Evolutionary conservation across 2,113 vertebrate species (phyloP).

Genomic region (Pimephales promelas): DNA sequence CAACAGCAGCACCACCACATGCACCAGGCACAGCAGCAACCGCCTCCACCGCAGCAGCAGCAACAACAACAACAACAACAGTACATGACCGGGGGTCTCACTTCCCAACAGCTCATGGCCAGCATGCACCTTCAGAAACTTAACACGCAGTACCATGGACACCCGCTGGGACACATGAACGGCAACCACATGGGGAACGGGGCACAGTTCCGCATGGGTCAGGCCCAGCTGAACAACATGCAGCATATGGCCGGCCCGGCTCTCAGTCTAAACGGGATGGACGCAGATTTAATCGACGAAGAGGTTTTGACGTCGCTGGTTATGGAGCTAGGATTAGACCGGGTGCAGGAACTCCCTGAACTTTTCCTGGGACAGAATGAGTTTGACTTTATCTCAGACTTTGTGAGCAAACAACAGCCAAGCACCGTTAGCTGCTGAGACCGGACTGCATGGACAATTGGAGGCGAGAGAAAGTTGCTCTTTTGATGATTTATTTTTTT

Average conservation of each 20-base stretch:
- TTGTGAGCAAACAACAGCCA: conserved; percentile 93
- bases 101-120: conserved; percentile 87
- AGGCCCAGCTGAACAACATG: conserved; percentile 80
- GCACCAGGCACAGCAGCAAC: conserved; percentile 61
- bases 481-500: neutral
- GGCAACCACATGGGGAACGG: conserved; percentile 76
- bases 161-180: conserved; percentile 79
- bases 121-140: conserved; percentile 94
- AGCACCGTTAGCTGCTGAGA: conserved; percentile 94
- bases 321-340: conserved; percentile 93
- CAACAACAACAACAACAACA: conserved; percentile 76
- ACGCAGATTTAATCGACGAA: conserved; percentile 95
- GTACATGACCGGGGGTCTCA: conserved; percentile 83
- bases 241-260: conserved; percentile 82
- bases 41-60: conserved; percentile 62
- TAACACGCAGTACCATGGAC: conserved; percentile 89
- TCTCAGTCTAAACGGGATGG: conserved; percentile 86
- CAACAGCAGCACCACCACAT: conserved; percentile 68
- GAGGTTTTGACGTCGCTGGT: conserved; percentile 94
- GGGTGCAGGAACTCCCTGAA: conserved; percentile 95
- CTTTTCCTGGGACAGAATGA: conserved; percentile 98
- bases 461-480: conserved; percentile 42
- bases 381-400: conserved; percentile 97
- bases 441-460: conserved; percentile 45
- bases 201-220: conserved; percentile 79